phyloP scores from a whole-genome alignment of 2,113 vertebrate species.

The Eolophus roseicapilla region DNA sequence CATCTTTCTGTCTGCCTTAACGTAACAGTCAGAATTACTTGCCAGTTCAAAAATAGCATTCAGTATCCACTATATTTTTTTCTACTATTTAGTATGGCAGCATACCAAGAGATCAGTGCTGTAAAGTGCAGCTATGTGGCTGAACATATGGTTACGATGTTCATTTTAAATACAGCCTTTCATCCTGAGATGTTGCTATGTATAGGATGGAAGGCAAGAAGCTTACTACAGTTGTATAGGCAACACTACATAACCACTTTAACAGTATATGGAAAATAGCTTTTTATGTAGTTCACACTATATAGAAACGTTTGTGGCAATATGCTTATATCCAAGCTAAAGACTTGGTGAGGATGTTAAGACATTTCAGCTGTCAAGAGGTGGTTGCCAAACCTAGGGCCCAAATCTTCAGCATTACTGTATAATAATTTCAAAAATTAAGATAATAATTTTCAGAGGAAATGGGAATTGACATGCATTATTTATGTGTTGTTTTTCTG shows the following conservation, averaged over 20 bases:
- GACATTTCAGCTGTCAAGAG: background rate
- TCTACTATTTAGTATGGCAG: background rate
- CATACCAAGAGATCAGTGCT: background rate
- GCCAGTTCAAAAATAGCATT: constrained; percentile 1
- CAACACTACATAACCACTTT: background rate
- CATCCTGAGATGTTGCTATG: background rate
- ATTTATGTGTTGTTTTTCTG: background rate
- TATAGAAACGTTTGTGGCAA: background rate
- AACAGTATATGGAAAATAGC: background rate
- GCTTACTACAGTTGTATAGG: background rate
- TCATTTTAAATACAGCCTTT: constrained; percentile 42
- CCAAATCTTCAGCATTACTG: constrained; percentile 5
- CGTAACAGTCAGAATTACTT: background rate
- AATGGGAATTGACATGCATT: background rate
- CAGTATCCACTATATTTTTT: background rate
- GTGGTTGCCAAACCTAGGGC: background rate
- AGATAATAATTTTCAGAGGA: background rate
- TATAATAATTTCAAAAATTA: background rate
- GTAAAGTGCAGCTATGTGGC: background rate
- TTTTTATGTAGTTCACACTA: background rate
- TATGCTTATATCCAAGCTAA: background rate
- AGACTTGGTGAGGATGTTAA: background rate
- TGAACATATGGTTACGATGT: background rate
- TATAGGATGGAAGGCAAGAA: background rate
- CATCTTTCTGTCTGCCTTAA: background rate